Percentiles rank a stretch among this genome's conserved stretches.
These are phyloP conservation scores for Vannuccia rotundouncinata DNA, from an alignment of 2,888 invertebrate species.

Conservation along the genomic window DNA sequence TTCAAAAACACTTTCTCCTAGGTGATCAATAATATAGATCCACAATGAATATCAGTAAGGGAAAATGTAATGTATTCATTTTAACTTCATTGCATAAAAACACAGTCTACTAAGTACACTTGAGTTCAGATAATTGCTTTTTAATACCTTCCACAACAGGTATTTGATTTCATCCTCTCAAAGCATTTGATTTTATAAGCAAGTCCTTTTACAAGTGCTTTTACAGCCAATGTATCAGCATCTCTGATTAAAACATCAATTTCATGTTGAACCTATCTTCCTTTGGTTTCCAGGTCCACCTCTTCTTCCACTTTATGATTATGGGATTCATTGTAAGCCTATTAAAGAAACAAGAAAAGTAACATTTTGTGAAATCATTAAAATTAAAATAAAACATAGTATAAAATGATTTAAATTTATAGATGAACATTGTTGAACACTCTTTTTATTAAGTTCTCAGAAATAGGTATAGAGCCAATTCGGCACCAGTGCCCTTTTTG, in stretches of 20 bases:
- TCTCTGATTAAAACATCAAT: not conserved
- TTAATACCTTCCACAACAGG: not conserved
- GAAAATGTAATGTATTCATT: slow-evolving; percentile 9
- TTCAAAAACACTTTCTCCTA: slow-evolving; percentile 19
- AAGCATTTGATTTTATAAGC: not conserved
- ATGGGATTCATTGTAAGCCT: slow-evolving; percentile 3
- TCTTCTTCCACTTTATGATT: slow-evolving; percentile 6
- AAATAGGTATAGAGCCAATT: too few relatives aligned
- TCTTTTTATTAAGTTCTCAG: too few relatives aligned
- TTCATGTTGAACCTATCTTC: slow-evolving; percentile 16
- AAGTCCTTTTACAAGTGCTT: not conserved
- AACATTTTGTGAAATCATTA: slow-evolving; percentile 6
- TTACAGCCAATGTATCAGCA: slow-evolving; percentile 16
- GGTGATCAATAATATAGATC: slow-evolving; percentile 15
- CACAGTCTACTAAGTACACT: slow-evolving; percentile 12
- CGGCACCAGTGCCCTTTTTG: too few relatives aligned
- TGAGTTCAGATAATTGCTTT: not conserved
- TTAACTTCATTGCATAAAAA: slow-evolving; percentile 3
- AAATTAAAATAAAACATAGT: too few relatives aligned
- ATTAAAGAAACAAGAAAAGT: slow-evolving; percentile 2
- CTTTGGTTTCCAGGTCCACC: not conserved
- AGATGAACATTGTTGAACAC: too few relatives aligned
- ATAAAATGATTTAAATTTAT: too few relatives aligned
- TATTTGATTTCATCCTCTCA: not conserved
- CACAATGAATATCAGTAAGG: slow-evolving; percentile 2